Percentiles rank a stretch among this genome's conserved stretches.
These are phyloP conservation scores for Alcedo atthis DNA, from an alignment of 2,797 vertebrate genomes.

Conservation along the genomic window DNA sequence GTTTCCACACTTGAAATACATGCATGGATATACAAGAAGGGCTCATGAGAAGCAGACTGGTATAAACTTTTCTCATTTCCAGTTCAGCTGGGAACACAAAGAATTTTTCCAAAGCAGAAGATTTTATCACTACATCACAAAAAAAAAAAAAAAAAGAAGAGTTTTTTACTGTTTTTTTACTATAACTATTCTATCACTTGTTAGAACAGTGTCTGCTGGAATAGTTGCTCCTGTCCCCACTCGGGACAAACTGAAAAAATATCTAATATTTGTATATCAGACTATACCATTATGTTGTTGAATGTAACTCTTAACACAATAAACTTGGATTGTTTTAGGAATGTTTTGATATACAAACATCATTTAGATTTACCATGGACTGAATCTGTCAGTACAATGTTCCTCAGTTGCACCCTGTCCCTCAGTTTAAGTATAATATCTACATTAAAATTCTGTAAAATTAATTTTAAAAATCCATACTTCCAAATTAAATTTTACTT, in stretches of 20 bases:
- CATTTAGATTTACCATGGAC: background rate
- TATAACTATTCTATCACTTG: too few species aligned
- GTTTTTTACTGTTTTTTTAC: too few species aligned
- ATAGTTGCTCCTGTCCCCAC: background rate
- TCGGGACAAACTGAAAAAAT: background rate
- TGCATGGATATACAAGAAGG: background rate
- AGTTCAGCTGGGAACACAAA: background rate
- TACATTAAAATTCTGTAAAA: background rate
- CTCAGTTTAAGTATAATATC: background rate
- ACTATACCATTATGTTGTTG: background rate
- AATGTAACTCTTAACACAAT: background rate
- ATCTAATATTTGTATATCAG: background rate
- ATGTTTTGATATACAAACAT: background rate
- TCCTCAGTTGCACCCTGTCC: rapidly evolving
- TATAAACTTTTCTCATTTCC: background rate
- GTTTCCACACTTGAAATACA: background rate
- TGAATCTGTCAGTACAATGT: background rate
- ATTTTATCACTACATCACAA: too few species aligned
- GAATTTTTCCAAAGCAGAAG: background rate
- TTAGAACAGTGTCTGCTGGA: background rate
- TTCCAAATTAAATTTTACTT: background rate
- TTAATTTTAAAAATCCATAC: background rate
- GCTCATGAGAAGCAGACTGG: background rate
- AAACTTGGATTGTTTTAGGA: background rate
- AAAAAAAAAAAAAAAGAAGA: too few species aligned